phyloP scores from a whole-genome alignment of 2,797 vertebrate genomes.

The Telmatherina bonti region DNA sequence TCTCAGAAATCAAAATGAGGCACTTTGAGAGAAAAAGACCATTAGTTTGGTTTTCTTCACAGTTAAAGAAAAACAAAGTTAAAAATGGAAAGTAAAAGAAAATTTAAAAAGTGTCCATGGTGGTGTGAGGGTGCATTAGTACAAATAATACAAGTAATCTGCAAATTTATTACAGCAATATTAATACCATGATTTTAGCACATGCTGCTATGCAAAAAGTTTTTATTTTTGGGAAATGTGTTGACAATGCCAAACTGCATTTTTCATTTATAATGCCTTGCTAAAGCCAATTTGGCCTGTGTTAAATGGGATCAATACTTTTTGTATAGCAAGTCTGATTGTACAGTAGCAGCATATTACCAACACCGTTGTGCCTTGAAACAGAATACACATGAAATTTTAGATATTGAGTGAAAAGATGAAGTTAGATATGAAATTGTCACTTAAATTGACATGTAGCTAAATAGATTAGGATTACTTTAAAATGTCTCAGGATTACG shows the following conservation, averaged over 20 bases:
- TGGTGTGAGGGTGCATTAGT: no score
- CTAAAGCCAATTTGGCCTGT: no score
- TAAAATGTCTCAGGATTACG: neutral
- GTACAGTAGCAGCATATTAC: neutral
- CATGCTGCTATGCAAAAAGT: no score
- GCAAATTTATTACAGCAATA: neutral
- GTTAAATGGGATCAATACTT: neutral
- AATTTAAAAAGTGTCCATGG: no score
- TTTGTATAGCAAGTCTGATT: neutral
- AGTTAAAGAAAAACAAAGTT: no score
- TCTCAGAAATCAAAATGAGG: no score
- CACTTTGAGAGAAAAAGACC: no score
- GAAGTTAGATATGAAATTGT: neutral
- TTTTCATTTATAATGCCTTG: neutral
- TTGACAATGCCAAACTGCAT: neutral
- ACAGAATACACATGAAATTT: neutral
- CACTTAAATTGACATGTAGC: neutral
- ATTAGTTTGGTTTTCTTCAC: no score
- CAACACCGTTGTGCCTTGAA: neutral
- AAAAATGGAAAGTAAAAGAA: no score
- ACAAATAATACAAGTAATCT: no score
- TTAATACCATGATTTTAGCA: no score
- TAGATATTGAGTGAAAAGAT: neutral
- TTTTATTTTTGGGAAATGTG: no score
- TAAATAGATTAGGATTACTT: neutral